Percentiles rank a stretch among this genome's conserved stretches.
phyloP scores from a whole-genome alignment of 1,140 invertebrate genomes.

The Macrobrachium rosenbergii region DNA sequence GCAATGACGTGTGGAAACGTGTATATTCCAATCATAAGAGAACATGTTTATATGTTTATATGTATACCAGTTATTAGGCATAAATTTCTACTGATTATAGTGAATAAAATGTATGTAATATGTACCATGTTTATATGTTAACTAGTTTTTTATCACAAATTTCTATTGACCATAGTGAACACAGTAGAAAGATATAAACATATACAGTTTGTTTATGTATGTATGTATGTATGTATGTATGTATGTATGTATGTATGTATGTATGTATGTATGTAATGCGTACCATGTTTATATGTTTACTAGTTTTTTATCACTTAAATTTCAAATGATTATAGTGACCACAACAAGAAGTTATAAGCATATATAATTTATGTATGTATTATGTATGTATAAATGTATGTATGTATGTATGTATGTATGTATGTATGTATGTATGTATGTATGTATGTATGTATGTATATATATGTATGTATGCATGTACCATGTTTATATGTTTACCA shows the following conservation, averaged over 20 bases:
- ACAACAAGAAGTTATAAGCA: neutral
- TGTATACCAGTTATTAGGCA: too few relatives aligned
- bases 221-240: neutral
- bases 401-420: constrained; percentile 14
- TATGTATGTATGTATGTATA: constrained; percentile 7
- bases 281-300: neutral
- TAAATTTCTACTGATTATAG: too few relatives aligned
- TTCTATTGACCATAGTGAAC: too few relatives aligned
- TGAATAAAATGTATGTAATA: neutral
- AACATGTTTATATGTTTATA: neutral
- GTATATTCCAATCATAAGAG: too few relatives aligned
- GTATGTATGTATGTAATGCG: too few relatives aligned
- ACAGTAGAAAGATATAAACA: too few relatives aligned
- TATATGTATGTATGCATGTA: constrained; percentile 5
- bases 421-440: neutral
- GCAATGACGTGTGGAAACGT: too few relatives aligned
- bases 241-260: constrained; percentile 4
- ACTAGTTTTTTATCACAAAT: too few relatives aligned
- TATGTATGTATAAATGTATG: constrained; percentile 3
- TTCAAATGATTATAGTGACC: too few relatives aligned
- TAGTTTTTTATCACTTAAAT: too few relatives aligned
- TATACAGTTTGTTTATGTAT: neutral
- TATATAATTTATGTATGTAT: constrained; percentile 12
- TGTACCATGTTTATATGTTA: too few relatives aligned
- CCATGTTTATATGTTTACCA: too few relatives aligned